Conservation (phyloP, 2,888 invertebrate species). For the Drosophila eohydei region DNA sequence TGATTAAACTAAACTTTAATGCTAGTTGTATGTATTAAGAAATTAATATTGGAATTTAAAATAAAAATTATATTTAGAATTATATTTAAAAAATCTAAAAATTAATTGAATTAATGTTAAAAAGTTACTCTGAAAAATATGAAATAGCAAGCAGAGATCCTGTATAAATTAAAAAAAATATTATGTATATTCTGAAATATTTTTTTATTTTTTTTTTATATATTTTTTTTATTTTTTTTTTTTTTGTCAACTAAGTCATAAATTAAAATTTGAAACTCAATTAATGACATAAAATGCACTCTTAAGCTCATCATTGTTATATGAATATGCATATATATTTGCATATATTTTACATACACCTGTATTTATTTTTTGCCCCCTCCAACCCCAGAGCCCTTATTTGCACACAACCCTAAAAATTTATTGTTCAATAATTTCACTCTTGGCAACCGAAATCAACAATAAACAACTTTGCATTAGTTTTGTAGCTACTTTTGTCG, state of each 20-base stretch:
- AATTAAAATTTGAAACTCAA: too few relatives aligned
- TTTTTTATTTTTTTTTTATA: too few relatives aligned
- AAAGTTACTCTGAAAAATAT: too few relatives aligned
- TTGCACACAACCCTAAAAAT: slow-evolving; percentile 21
- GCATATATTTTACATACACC: not conserved
- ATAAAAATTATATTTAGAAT: too few relatives aligned
- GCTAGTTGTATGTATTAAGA: not conserved
- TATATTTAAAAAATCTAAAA: too few relatives aligned
- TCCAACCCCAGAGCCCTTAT: not conserved
- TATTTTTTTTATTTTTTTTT: too few relatives aligned
- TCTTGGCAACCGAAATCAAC: slow-evolving; percentile 78
- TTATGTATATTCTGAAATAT: too few relatives aligned
- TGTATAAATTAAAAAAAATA: too few relatives aligned
- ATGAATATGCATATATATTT: not conserved
- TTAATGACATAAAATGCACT: not conserved
- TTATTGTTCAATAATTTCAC: slow-evolving; percentile 78
- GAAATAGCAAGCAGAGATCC: too few relatives aligned
- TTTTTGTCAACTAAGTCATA: too few relatives aligned
- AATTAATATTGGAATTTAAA: not conserved
- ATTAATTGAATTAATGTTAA: too few relatives aligned
- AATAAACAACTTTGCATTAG: slow-evolving; percentile 72
- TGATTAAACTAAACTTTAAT: not conserved
- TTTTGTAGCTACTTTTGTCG: slow-evolving; percentile 39
- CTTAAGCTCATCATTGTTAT: not conserved
- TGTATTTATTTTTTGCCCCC: not conserved